Base-by-base conservation (phyloP, 2,888 invertebrate genomes). In the Anthoptus insignis region DNA sequence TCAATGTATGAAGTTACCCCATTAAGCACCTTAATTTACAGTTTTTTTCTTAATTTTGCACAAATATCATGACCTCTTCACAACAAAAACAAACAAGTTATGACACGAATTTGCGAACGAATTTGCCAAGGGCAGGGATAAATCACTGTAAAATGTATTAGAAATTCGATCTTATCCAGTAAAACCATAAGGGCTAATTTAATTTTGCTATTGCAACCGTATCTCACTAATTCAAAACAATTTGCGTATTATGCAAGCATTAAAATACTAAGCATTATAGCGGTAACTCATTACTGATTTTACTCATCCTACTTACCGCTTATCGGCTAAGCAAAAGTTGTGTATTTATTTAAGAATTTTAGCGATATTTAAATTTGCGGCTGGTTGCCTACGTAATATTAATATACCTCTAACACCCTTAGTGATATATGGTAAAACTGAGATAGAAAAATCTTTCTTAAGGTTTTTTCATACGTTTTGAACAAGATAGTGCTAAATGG, bases 161-260 rank as follows among this genome's bases (percentile, higher is more conserved):
- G 57, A 57, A 57, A 57, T 57, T 57, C 57, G 57, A 42, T 42
- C 45, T 27, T 57, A 57, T 57, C 27, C 42, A 53, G 57, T 57
- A 42, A 57, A 57, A 27, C 42, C 29, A 42, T 57, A 57, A 57
- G 57, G 57, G 42, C 42, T 42, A 57, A 57, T 57, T 57, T 42
- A 57, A 57, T 57, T 57, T 42, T 39, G 53, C 53, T 42, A 57
- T 39, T 57, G 42, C 57, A 42, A 42, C 57, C 42, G 57, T 57
- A 57, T 59, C 50, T 50, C 39, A 59, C 37, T 59, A 37, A 59
- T 50, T 52, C 50, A 59, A 59, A 59, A 52, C 50, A 52, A 59
- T 59, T 59, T 52, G 59, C 59, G 59, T 52, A 59, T 52, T 50
- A 59, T 52, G 50, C 50, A 59, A 24, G 49, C 59, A 59, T 49